Percentiles rank a stretch among this genome's conserved stretches.
phyloP scores from a whole-genome alignment of 2,888 invertebrate species.

The Brenthis daphne region DNA sequence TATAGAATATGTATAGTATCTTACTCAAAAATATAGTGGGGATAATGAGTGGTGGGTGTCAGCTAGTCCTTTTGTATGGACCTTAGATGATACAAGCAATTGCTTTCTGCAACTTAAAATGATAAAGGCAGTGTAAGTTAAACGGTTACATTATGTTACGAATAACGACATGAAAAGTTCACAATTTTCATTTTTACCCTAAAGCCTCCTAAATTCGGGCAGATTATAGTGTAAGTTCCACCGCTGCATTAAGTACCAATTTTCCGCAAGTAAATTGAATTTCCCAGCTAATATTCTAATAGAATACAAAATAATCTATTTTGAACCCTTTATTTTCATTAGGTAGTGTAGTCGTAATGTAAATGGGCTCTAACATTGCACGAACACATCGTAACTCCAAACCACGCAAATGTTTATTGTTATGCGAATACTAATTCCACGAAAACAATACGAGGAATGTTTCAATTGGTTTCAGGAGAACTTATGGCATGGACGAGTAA shows the following conservation, averaged over 20 bases:
- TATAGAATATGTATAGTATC: too few relatives aligned
- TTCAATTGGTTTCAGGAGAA: slow-evolving; percentile 9
- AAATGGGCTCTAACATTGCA: too few relatives aligned
- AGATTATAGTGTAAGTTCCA: not conserved
- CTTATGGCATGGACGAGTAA: slow-evolving; percentile 6
- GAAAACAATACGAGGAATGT: slow-evolving; percentile 17
- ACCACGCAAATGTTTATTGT: slow-evolving; percentile 11
- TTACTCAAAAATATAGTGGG: too few relatives aligned
- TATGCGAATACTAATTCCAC: slow-evolving; percentile 7
- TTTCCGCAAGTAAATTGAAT: slow-evolving; percentile 11
- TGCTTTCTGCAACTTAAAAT: too few relatives aligned
- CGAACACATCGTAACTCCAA: slow-evolving; percentile 8
- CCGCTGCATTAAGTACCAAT: not conserved
- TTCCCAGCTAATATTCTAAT: slow-evolving; percentile 15
- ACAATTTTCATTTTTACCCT: too few relatives aligned
- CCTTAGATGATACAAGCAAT: too few relatives aligned
- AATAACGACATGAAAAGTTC: too few relatives aligned
- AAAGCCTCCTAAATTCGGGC: not conserved
- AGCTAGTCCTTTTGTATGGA: too few relatives aligned
- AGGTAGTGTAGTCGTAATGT: not conserved
- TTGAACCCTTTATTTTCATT: not conserved
- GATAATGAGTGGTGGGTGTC: too few relatives aligned
- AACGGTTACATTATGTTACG: too few relatives aligned
- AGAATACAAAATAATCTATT: slow-evolving; percentile 15
- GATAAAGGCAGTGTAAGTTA: too few relatives aligned